Evolutionary conservation across 2,888 invertebrate species (phyloP).

Genomic region (Matsumyia berberina): DNA sequence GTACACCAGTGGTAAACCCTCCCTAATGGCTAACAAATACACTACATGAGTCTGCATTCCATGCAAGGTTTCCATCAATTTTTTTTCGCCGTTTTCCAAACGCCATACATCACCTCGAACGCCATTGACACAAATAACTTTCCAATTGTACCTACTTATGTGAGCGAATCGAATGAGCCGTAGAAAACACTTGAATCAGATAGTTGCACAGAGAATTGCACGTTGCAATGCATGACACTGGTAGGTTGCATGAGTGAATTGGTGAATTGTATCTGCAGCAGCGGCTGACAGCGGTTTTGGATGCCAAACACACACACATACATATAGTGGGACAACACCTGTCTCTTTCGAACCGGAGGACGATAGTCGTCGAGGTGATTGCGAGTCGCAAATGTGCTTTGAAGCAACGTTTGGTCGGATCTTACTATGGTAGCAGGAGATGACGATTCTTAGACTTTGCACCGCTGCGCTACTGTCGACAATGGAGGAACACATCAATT

Average conservation of each 20-base stretch:
- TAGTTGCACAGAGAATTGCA: conserved; percentile 38
- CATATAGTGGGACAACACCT: conserved; percentile 54
- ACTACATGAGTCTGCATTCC: conserved; percentile 65
- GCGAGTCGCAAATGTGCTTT: conserved; percentile 36
- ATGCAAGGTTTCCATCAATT: conserved; percentile 61
- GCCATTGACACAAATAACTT: conserved; percentile 76
- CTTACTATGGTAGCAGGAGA: conserved; percentile 7
- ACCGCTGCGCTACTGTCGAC: conserved; percentile 29
- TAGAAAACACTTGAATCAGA: conserved; percentile 68
- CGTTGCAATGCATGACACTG: conserved; percentile 62
- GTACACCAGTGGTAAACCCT: conserved; percentile 10
- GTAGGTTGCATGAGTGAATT: conserved; percentile 49
- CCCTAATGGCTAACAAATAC: conserved; percentile 68
- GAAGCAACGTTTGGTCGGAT: conserved; percentile 17
- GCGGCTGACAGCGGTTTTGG: background rate
- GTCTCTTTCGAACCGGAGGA: conserved; percentile 51
- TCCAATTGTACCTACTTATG: conserved; percentile 69
- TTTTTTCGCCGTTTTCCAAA: conserved; percentile 35
- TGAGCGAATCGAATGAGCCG: conserved; percentile 64
- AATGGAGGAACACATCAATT: conserved; percentile 6
- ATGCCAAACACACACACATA: conserved; percentile 29
- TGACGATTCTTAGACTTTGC: conserved; percentile 57
- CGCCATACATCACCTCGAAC: conserved; percentile 72
- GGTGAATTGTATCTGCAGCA: conserved; percentile 51
- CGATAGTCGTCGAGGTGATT: conserved; percentile 56